These are phyloP conservation scores for Cassiopea andromeda DNA, from an alignment of 30 jellyfish, hydroid and myxozoan genomes.

Conservation along the genomic window DNA sequence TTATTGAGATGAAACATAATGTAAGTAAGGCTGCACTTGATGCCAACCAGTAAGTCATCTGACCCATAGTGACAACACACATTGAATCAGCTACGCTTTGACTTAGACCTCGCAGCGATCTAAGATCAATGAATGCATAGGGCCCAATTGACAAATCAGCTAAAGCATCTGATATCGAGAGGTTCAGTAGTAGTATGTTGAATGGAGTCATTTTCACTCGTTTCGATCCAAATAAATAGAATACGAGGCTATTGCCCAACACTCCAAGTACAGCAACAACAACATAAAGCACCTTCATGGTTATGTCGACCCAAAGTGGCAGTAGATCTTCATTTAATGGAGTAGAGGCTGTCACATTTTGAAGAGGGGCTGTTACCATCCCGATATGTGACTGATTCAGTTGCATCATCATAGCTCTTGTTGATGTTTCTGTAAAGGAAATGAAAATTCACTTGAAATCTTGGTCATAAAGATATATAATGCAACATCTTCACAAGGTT, in stretches of 20 bases:
- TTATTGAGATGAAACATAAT: slow-evolving; percentile 7
- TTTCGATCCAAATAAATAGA: not conserved
- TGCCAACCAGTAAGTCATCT: slow-evolving; percentile 13
- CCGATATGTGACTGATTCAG: too few relatives aligned
- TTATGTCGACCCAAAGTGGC: not conserved
- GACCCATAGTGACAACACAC: not conserved
- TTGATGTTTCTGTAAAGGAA: too few relatives aligned
- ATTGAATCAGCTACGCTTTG: not conserved
- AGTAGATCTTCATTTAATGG: not conserved
- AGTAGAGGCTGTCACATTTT: too few relatives aligned
- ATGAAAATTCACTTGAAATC: too few relatives aligned
- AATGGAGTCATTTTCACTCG: slow-evolving; percentile 12
- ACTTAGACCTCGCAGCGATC: not conserved
- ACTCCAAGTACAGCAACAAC: slow-evolving; percentile 19
- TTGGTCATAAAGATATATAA: too few relatives aligned
- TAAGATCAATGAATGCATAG: not conserved
- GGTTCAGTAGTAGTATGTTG: slow-evolving; percentile 1
- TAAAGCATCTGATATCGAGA: not conserved
- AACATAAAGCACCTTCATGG: not conserved
- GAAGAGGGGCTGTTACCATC: too few relatives aligned
- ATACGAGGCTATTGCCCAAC: slow-evolving; percentile 5
- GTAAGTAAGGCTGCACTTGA: not conserved
- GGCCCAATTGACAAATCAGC: slow-evolving; percentile 27
- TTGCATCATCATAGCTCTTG: too few relatives aligned
- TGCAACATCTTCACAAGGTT: too few relatives aligned